Percentiles rank a stretch among this genome's conserved stretches.
phyloP scores from a whole-genome alignment of 2,113 vertebrate species.

The Eleginops maclovinus region DNA sequence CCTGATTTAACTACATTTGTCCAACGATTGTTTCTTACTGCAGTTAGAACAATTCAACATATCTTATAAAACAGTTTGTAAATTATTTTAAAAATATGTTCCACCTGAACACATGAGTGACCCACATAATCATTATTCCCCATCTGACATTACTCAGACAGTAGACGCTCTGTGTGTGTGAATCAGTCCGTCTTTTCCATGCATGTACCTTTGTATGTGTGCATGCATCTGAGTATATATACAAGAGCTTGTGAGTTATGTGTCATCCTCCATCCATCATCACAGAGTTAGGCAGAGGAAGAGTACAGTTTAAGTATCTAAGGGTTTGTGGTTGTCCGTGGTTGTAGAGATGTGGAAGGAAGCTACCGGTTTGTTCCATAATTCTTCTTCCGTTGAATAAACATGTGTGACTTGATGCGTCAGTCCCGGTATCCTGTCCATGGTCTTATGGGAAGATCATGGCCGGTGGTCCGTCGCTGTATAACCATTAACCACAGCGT shows the following conservation, averaged over 20 bases:
- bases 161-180: slow-evolving; percentile 8
- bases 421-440: slow-evolving; percentile 29
- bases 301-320: slow-evolving; percentile 22
- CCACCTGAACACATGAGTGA: background rate
- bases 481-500: slow-evolving; percentile 39
- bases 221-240: slow-evolving; percentile 43
- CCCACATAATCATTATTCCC: slow-evolving; percentile 8
- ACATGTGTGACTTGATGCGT: slow-evolving; percentile 50
- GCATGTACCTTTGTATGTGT: slow-evolving; percentile 54
- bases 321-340: slow-evolving; percentile 22
- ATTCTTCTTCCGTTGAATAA: slow-evolving; percentile 58
- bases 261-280: slow-evolving; percentile 57
- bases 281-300: slow-evolving; percentile 27
- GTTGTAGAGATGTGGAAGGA: slow-evolving; percentile 33
- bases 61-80: too few species aligned
- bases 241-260: slow-evolving; percentile 33
- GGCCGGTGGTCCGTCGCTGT: slow-evolving; percentile 59
- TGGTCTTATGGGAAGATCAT: slow-evolving; percentile 35
- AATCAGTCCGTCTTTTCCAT: slow-evolving; percentile 19
- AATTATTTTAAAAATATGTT: too few species aligned
- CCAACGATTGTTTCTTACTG: too few species aligned
- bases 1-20: too few species aligned
- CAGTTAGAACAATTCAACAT: background rate
- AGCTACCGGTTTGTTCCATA: slow-evolving; percentile 35
- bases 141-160: slow-evolving; percentile 29